Conservation (phyloP, 1,140 invertebrate genomes). For the Bradysia coprophila region DNA sequence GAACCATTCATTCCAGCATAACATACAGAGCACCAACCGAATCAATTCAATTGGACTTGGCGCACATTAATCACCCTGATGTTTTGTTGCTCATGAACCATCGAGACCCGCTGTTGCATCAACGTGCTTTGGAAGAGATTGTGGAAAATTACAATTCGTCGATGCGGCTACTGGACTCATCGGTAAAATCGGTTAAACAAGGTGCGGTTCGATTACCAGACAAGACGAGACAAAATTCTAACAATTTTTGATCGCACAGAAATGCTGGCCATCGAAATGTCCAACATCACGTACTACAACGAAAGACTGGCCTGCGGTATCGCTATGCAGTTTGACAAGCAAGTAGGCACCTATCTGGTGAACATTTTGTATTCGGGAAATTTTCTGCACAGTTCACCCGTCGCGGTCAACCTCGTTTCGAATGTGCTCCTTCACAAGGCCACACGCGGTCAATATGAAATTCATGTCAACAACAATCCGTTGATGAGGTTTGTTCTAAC, state of each 20-base stretch:
- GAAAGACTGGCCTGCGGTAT: conserved; percentile 14
- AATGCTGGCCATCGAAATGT: not conserved
- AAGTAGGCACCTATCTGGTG: not conserved
- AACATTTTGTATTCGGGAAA: conserved; percentile 15
- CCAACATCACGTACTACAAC: conserved; percentile 7
- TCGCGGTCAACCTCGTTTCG: conserved; percentile 16
- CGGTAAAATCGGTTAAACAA: too few species aligned
- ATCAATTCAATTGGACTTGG: not conserved
- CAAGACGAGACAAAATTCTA: too few species aligned
- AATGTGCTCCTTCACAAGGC: conserved; percentile 15
- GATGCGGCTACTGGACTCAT: too few species aligned
- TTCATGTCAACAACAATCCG: not conserved
- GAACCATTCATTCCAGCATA: not conserved
- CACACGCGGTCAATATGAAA: not conserved
- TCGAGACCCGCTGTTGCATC: too few species aligned
- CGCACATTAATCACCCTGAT: not conserved
- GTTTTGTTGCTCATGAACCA: too few species aligned
- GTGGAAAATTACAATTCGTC: too few species aligned
- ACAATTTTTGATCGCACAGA: too few species aligned
- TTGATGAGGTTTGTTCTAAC: not conserved
- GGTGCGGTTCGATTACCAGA: too few species aligned
- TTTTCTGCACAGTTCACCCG: conserved; percentile 18
- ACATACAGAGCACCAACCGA: not conserved
- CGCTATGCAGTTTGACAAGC: conserved; percentile 6
- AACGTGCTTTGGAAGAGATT: too few species aligned